A percentile compares a stretch with the other conserved stretches of the same genome.
These are phyloP conservation scores for Gastrophysa polygoni DNA, from an alignment of 2,888 invertebrate genomes.

Conservation along the genomic window DNA sequence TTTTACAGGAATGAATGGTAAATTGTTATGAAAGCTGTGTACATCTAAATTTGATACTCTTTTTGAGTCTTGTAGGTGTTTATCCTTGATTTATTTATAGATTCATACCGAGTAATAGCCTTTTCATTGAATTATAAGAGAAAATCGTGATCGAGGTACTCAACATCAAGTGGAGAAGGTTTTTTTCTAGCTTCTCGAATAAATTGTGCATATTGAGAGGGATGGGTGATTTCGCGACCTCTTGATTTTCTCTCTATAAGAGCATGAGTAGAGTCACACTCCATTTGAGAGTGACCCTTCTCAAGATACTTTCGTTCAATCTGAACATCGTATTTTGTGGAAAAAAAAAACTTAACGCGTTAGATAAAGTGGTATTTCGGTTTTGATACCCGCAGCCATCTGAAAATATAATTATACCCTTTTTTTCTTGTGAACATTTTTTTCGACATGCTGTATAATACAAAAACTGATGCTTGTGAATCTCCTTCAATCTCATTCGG, in stretches of 20 bases:
- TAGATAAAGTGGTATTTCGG: not conserved
- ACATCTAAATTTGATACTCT: conserved; percentile 10
- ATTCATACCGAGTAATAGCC: not conserved
- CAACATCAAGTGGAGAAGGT: not conserved
- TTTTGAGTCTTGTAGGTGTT: conserved; percentile 13
- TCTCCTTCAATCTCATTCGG: not conserved
- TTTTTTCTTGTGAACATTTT: not conserved
- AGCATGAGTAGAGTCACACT: not conserved
- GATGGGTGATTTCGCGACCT: not conserved
- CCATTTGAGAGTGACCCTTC: not conserved
- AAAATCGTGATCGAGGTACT: not conserved
- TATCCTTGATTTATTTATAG: no score
- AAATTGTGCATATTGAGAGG: not conserved
- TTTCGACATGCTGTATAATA: no score
- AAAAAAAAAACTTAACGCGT: not conserved
- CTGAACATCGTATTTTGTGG: not conserved
- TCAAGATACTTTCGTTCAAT: conserved; percentile 3
- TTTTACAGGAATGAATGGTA: no score
- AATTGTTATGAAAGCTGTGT: conserved; percentile 15
- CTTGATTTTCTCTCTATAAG: not conserved
- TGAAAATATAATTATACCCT: conserved; percentile 4
- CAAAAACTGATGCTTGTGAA: not conserved
- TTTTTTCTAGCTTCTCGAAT: not conserved
- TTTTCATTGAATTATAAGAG: not conserved
- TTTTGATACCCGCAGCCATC: conserved; percentile 10